A percentile compares a stretch with the other conserved stretches of the same genome.
phyloP scores from a whole-genome alignment of 2,888 invertebrate species.

The Alsophila aescularia region DNA sequence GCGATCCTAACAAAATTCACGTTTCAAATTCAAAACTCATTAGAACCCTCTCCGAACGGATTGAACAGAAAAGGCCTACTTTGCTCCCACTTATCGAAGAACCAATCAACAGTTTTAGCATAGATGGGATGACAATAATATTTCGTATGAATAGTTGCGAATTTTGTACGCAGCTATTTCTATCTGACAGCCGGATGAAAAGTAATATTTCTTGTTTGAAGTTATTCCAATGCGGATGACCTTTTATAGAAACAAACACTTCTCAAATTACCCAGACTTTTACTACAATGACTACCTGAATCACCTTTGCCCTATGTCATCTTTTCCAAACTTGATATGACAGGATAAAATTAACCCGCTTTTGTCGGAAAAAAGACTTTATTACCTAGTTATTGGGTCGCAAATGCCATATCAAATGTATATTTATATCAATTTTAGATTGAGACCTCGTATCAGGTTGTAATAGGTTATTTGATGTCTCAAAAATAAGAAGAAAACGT shows the following conservation, averaged over 20 bases:
- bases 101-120: no score
- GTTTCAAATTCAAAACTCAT: no score
- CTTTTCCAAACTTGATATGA: conserved; percentile 27
- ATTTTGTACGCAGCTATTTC: no score
- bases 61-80: no score
- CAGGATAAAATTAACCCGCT: conserved; percentile 19
- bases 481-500: conserved; percentile 12
- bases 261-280: background rate
- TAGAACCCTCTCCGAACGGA: no score
- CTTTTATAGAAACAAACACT: background rate
- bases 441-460: conserved; percentile 19
- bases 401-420: conserved; percentile 16
- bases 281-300: background rate
- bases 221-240: background rate
- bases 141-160: no score
- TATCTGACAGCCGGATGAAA: no score
- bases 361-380: conserved; percentile 19
- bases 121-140: no score
- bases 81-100: no score
- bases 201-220: no score
- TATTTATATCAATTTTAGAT: conserved; percentile 27
- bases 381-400: conserved; percentile 16
- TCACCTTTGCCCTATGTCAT: conserved; percentile 17
- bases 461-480: conserved; percentile 33
- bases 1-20: no score